Evolutionary conservation across 2,113 vertebrate species (phyloP), one percentile per base, ranked within the genome.

Genomic region (Crotalus tigris): DNA sequence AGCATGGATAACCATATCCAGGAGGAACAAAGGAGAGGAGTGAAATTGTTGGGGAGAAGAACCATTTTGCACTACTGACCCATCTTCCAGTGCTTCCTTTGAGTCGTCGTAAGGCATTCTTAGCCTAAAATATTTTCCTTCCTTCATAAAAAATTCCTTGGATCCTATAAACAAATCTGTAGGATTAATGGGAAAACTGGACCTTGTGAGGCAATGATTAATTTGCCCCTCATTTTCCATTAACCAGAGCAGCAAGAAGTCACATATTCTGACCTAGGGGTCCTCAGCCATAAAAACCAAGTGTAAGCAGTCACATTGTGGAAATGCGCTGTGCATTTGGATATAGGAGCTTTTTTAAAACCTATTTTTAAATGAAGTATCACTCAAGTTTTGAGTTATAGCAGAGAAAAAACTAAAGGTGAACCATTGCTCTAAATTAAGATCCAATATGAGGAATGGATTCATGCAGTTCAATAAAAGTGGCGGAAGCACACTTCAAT

Each of bases 1-100:
- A 96, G 98, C 98, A 75, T 99, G 99, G 99, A 98, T 99, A 96
- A 99, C 98, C 0, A 97, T 99, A 94, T 98, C 98, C 97, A 98
- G 97, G 93, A 98, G 98, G 95, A 97, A 95, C 89, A 11, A 86
- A 95, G 94, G 92, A 57, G 57, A 91, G 6, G 55, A 46, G 17
- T 93, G 94, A 23, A 64, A 33, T 29, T 3, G 3, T 61, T 57
- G 53, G 3, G 15, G 57, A 54, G 89, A 90, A 85, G 88, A 61
- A 46, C 13, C 57, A 4, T n/a, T 24, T 92, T 85, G 49, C 51
- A 59, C 44, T 55, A 75, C 23, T 49, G 6, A 15, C 44, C 44
- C 29, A 8, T 21, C 39, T 54, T 17, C 54, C 39, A 13, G 3
- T 57, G 17, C 85, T 17, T 85, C 54, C n/a, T 10, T 88, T 33